Conservation (phyloP, 2,888 invertebrate species). For the Schrankia costaestrigalis region DNA sequence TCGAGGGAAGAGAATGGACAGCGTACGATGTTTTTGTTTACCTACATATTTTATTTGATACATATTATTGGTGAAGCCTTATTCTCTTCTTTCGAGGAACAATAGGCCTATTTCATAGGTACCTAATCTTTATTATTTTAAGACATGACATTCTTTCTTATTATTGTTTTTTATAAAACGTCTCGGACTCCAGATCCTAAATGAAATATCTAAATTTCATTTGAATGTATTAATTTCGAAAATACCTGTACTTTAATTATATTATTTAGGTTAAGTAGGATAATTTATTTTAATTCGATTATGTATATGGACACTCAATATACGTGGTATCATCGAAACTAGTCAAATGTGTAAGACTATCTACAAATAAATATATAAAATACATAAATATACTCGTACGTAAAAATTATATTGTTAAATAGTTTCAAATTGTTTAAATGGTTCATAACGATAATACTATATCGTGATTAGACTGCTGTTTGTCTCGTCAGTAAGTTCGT, state of each 20-base stretch:
- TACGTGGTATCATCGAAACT: constrained; percentile 53
- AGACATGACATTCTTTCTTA: constrained; percentile 41
- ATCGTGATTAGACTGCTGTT: constrained; percentile 34
- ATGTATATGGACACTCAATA: constrained; percentile 34
- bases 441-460: constrained; percentile 26
- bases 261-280: constrained; percentile 21
- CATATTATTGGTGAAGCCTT: constrained; percentile 13
- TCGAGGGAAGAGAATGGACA: constrained; percentile 45
- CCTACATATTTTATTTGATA: background rate
- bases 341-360: constrained; percentile 46
- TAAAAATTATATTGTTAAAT: constrained; percentile 36
- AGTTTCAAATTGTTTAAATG: constrained; percentile 33
- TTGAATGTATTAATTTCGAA: constrained; percentile 5
- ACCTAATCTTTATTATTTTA: constrained; percentile 47
- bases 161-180: no score
- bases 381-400: constrained; percentile 11
- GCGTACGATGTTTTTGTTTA: background rate
- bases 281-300: constrained; percentile 19
- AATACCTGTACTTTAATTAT: no score
- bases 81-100: constrained; percentile 56
- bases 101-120: constrained; percentile 62
- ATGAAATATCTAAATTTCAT: constrained; percentile 5
- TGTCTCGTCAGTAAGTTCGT: constrained; percentile 20
- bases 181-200: no score
- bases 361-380: constrained; percentile 30